Percentiles rank a stretch among this genome's conserved stretches.
Conservation (phyloP, 2,797 vertebrate species). For the Girardinus metallicus region DNA sequence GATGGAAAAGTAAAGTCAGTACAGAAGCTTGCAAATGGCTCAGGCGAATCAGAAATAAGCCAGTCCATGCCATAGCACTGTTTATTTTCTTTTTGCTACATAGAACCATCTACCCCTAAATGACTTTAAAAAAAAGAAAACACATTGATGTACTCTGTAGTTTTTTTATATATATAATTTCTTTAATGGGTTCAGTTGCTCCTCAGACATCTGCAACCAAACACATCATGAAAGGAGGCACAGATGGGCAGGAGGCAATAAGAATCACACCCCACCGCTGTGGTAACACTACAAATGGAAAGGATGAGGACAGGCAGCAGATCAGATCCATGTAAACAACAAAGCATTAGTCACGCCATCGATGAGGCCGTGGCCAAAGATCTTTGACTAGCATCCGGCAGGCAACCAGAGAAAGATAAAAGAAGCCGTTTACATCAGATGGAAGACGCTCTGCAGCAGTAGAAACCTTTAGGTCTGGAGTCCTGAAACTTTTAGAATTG, state of each 20-base stretch:
- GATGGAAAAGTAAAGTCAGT: conserved; percentile 20
- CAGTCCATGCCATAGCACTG: background rate
- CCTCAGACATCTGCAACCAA: background rate
- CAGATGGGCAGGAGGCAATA: background rate
- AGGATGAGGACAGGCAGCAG: background rate
- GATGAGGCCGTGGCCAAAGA: background rate
- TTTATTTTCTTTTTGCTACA: background rate
- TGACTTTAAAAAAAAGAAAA: background rate
- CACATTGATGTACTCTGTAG: background rate
- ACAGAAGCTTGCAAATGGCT: conserved; percentile 26
- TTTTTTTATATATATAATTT: background rate
- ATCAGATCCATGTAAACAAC: background rate
- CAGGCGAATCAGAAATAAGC: conserved; percentile 1
- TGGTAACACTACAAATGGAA: background rate
- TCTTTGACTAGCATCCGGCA: background rate
- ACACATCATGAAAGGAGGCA: background rate
- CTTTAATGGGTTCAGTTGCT: background rate
- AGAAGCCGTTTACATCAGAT: background rate
- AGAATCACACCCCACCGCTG: background rate
- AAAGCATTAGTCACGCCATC: background rate
- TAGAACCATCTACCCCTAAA: background rate
- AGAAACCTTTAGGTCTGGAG: background rate
- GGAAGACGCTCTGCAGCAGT: background rate
- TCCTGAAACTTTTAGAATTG: background rate
- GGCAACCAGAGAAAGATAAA: conserved; percentile 5